Percentiles rank a stretch among this genome's conserved stretches.
Conservation (phyloP, 2,113 vertebrate species). For the Zosterops hypoxanthus region DNA sequence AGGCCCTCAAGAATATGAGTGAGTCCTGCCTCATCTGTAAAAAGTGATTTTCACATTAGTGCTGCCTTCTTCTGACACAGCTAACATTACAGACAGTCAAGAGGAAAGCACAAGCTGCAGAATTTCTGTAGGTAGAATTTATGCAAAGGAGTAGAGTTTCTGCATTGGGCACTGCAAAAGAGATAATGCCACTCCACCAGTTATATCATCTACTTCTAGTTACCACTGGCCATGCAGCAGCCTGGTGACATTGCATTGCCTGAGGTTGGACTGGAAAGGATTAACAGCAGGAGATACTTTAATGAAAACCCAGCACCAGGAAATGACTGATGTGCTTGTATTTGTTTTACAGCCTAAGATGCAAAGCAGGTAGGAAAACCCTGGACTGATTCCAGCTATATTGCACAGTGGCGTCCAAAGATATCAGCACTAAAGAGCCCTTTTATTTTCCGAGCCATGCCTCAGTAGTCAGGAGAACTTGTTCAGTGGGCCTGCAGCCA, state of each 20-base stretch:
- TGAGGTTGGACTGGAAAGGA: neutral
- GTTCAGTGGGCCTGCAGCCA: constrained; percentile 30
- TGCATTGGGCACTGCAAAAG: neutral
- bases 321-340: neutral
- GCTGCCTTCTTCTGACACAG: neutral
- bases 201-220: neutral
- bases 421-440: constrained; percentile 16
- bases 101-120: neutral
- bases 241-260: neutral
- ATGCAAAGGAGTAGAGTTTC: neutral
- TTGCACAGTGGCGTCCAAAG: neutral
- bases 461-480: constrained; percentile 36
- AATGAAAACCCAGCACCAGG: neutral
- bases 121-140: neutral
- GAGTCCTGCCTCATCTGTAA: neutral
- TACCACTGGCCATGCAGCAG: neutral
- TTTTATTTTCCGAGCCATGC: constrained; percentile 1
- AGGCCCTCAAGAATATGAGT: neutral
- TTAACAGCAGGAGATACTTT: neutral
- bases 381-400: neutral
- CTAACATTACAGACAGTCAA: neutral
- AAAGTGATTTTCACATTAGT: neutral
- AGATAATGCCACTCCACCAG: neutral
- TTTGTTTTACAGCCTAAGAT: constrained; percentile 17
- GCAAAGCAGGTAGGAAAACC: constrained; percentile 31